Evolutionary conservation across 2,113 vertebrate genomes (phyloP), one percentile per base, ranked within the genome.

Genomic region (Lepisosteus osseus): DNA sequence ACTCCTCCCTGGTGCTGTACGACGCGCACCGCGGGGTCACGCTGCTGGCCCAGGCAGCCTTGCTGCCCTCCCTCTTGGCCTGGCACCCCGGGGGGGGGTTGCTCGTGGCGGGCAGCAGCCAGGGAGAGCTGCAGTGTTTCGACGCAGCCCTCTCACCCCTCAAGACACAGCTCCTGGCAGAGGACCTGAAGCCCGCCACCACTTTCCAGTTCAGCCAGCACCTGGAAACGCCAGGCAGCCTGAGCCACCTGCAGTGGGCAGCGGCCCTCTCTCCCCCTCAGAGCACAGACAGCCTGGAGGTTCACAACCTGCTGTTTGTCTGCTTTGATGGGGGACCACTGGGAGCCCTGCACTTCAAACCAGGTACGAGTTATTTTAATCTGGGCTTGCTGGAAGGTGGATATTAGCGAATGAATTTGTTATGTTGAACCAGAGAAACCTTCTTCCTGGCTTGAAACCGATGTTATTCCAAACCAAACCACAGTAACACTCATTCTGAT

Each of bases 71-170:
- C 3, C 78, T 93, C 8, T 76, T 96, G 3, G 86, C 89, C 74
- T 99, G 91, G 92, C 97, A 99, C 84, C 96, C 97, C 8, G 86
- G 87, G 0, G 97, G 90, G 40, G 92, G 90, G 4, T 3, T 96
- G 78, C 83, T 94, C 17, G 3, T 94, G 76, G 89, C 85, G 13
- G 94, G 93, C n/a, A 93, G 91, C 71, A 91, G 86, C 51, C 95
- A 96, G 79, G 95, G 94, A 9, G 96, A 97, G 76, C 80, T 99
- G 76, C 93, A 96, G 77, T 88, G 94, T 79, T 97, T 98, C 79
- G 96, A 99, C 85, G 88, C 88, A 0, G 95, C 94, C 0, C 82
- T 99, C 65, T 94, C 93, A 2, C 94, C 94, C 11, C 0, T 99
- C 69, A 88, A 85, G 71, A 73, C 96, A 76, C 92, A 92, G 7